phyloP scores from a whole-genome alignment of 2,113 vertebrate species.

The Mastomys natalensis region DNA sequence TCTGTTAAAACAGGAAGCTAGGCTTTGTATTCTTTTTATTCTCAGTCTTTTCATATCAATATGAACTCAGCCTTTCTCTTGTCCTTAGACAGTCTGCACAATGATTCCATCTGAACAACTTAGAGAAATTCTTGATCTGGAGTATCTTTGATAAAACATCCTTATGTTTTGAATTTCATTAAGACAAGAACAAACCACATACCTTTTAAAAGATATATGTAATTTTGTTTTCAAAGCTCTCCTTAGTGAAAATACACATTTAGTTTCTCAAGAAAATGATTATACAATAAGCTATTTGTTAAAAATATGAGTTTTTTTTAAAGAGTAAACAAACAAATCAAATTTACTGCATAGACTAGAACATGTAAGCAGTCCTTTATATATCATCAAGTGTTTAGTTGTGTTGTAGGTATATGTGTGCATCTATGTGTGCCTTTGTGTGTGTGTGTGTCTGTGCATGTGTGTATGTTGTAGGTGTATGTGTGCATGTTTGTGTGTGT shows the following conservation, averaged over 20 bases:
- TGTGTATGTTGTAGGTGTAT: not conserved
- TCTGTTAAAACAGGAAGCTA: not conserved
- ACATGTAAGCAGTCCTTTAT: conserved; percentile 81
- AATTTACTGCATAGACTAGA: conserved; percentile 79
- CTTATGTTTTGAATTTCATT: not conserved
- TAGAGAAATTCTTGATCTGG: conserved; percentile 10
- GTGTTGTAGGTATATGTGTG: not conserved
- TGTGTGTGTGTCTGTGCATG: too few relatives aligned
- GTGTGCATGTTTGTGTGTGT: not conserved
- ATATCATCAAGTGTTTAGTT: conserved; percentile 77
- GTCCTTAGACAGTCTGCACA: not conserved
- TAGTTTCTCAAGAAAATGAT: conserved; percentile 75
- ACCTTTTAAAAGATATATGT: conserved; percentile 25
- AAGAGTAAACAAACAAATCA: conserved; percentile 77
- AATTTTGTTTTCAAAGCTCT: conserved; percentile 19
- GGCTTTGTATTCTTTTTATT: not conserved
- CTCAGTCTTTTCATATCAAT: not conserved
- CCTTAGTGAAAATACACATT: conserved; percentile 60
- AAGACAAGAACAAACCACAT: not conserved
- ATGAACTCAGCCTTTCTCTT: not conserved
- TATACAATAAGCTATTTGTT: conserved; percentile 75
- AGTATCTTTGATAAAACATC: not conserved
- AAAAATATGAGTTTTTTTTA: conserved; percentile 79
- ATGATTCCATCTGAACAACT: not conserved
- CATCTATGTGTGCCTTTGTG: too few relatives aligned